Evolutionary conservation across 92 coral and sea anemone genomes (phyloP).

Genomic region (Actinernus sp.): DNA sequence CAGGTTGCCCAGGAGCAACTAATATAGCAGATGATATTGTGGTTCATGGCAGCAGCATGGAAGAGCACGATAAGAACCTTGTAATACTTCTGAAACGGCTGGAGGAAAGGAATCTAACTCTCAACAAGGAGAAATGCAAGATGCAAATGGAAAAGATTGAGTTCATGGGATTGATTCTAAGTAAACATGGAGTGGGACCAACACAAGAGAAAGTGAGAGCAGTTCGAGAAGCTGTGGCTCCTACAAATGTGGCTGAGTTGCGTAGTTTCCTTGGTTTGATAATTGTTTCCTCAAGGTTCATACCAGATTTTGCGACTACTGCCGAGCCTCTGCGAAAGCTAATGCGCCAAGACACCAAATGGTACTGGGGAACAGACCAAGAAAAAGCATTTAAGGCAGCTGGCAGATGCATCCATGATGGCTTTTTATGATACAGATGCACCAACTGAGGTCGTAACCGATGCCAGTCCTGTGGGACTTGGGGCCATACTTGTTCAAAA

Average conservation of each 20-base stretch:
- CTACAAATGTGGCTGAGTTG: conserved; percentile 42
- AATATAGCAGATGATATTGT: conserved; percentile 61
- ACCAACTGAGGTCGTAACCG: too few species aligned
- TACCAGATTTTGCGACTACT: conserved; percentile 62
- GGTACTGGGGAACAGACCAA: conserved; percentile 33
- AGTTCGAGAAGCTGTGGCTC: conserved; percentile 36
- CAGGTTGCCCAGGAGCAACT: conserved; percentile 59
- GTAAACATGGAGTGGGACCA: conserved; percentile 49
- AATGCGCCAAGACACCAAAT: conserved; percentile 10
- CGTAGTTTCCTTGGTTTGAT: conserved; percentile 62
- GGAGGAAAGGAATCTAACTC: conserved; percentile 60
- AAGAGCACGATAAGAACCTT: conserved; percentile 53
- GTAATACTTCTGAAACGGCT: conserved; percentile 37
- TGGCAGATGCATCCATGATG: conserved; percentile 62
- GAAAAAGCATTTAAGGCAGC: conserved; percentile 37
- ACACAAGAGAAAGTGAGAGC: conserved; percentile 45
- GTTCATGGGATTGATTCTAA: conserved; percentile 55
- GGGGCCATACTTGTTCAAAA: conserved; percentile 69
- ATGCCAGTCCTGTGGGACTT: conserved; percentile 64
- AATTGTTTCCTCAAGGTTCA: conserved; percentile 64
- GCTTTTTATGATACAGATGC: conserved; percentile 39
- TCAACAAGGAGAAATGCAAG: conserved; percentile 62
- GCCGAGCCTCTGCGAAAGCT: conserved; percentile 67
- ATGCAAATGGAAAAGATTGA: too few species aligned
- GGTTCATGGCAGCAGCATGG: conserved; percentile 37